Conservation (phyloP, 2,888 invertebrate genomes). For the Epinotia demarniana region DNA sequence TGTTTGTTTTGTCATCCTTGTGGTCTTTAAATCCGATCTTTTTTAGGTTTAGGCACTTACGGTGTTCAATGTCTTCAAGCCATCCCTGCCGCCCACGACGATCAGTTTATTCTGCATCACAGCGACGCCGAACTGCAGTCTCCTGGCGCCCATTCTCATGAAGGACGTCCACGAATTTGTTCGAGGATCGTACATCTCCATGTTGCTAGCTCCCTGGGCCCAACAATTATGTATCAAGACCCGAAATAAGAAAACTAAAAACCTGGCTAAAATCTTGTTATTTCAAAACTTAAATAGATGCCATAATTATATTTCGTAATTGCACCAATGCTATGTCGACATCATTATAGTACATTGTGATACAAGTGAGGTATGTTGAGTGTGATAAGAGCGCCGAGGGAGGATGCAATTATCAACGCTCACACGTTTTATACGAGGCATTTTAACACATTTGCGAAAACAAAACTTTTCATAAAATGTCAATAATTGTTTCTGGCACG, state of each 20-base stretch:
- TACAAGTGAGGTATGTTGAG: too few relatives aligned
- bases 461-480: too few relatives aligned
- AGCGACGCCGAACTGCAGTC: slow-evolving; percentile 96
- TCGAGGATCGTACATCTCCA: slow-evolving; percentile 94
- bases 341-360: too few relatives aligned
- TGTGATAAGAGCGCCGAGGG: too few relatives aligned
- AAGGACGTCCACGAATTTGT: slow-evolving; percentile 91
- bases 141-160: slow-evolving; percentile 90
- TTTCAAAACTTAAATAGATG: neutral
- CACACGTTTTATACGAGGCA: too few relatives aligned
- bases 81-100: slow-evolving; percentile 96
- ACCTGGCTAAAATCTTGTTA: neutral
- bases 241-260: neutral
- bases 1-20: too few relatives aligned
- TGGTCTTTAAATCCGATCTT: too few relatives aligned
- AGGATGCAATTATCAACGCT: too few relatives aligned
- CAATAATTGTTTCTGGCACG: too few relatives aligned
- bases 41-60: slow-evolving; percentile 68
- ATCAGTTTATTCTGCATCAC: slow-evolving; percentile 92
- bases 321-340: too few relatives aligned
- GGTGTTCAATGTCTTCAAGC: slow-evolving; percentile 96
- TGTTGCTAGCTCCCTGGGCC: slow-evolving; percentile 91
- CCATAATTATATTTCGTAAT: too few relatives aligned
- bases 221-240: neutral
- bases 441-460: too few relatives aligned